Base-by-base conservation (phyloP, 1,140 invertebrate genomes). In the Coptotermes formosanus region DNA sequence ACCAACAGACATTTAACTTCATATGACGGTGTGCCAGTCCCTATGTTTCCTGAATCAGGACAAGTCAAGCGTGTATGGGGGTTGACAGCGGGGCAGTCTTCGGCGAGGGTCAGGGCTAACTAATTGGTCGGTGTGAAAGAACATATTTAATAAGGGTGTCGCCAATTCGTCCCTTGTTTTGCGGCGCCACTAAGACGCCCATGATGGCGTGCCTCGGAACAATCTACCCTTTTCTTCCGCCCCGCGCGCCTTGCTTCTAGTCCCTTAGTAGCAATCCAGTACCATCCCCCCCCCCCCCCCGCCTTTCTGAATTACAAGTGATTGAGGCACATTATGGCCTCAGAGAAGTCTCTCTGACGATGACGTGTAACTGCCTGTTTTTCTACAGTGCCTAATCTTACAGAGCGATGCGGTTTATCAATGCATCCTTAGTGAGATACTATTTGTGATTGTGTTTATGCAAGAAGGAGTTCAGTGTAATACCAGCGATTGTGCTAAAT, bases 71-170 rank as follows among this genome's bases (percentile, higher is more conserved):
- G 4, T 38, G 45, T 32, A 16, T 48, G 82, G 16, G 59, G 25
- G 19, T 1, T 12, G 59, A 25, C 19, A 64, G 59, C 21, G 52
- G 64, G 30, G 59, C 59, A 21, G 59, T 19, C 1, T 7, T 64
- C 25, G 19, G 19, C 19, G 0, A 19, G 1, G 25, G 59, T 64
- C 59, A 64, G 64, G 64, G 64, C n/a, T 25, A 6, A 75, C 25
- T 30, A 30, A 75, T 75, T 75, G 64, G 64, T 75, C 14, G 64
- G 25, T 75, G 64, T 75, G 64, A 75, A 75, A 30, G 25, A 75
- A 75, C 64, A 75, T 75, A 75, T 75, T 75, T 75, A 75, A 75
- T 75, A 75, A 75, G 64, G 64, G 64, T 75, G 64, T 75, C 64
- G 64, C 64, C 64, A 75, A 75, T 75, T 75, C 64, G 64, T 75